phyloP scores from a whole-genome alignment of 1,140 invertebrate genomes.

The Camponotus floridanus region DNA sequence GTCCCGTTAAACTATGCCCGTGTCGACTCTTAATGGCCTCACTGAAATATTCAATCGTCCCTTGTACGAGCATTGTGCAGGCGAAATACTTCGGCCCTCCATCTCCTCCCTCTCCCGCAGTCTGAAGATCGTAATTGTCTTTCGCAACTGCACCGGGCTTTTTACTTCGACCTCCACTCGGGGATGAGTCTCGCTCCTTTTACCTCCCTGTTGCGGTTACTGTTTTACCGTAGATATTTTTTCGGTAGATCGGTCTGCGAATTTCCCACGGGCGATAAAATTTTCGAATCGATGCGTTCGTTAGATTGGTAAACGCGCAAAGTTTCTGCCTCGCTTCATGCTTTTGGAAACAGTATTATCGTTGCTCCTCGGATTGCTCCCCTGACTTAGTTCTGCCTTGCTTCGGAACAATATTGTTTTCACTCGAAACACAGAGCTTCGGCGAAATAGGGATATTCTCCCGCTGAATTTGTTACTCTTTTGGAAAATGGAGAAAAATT shows the following conservation, averaged over 20 bases:
- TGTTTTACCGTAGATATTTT: slow-evolving; percentile 45
- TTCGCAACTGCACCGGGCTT: slow-evolving; percentile 38
- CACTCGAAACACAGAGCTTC: background rate
- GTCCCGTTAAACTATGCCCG: slow-evolving; percentile 43
- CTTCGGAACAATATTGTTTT: slow-evolving; percentile 30
- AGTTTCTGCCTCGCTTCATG: background rate
- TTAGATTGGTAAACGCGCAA: slow-evolving; percentile 33
- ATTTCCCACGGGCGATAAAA: slow-evolving; percentile 62
- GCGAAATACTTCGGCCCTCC: slow-evolving; percentile 14
- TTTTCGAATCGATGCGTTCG: slow-evolving; percentile 48
- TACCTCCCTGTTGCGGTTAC: background rate
- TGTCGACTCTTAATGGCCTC: slow-evolving; percentile 67
- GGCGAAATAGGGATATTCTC: slow-evolving; percentile 11
- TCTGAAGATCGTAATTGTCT: slow-evolving; percentile 43
- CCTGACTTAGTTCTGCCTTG: slow-evolving; percentile 36
- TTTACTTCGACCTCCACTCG: slow-evolving; percentile 16
- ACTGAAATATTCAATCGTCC: slow-evolving; percentile 63
- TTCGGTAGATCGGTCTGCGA: slow-evolving; percentile 27
- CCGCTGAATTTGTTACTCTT: background rate
- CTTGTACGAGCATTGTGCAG: background rate
- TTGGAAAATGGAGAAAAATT: background rate
- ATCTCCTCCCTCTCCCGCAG: background rate
- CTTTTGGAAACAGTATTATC: slow-evolving; percentile 51
- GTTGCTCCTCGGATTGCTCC: slow-evolving; percentile 30
- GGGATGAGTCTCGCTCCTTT: background rate